These are phyloP conservation scores for Torymus texanus DNA, from an alignment of 2,888 invertebrate species.

Conservation along the genomic window DNA sequence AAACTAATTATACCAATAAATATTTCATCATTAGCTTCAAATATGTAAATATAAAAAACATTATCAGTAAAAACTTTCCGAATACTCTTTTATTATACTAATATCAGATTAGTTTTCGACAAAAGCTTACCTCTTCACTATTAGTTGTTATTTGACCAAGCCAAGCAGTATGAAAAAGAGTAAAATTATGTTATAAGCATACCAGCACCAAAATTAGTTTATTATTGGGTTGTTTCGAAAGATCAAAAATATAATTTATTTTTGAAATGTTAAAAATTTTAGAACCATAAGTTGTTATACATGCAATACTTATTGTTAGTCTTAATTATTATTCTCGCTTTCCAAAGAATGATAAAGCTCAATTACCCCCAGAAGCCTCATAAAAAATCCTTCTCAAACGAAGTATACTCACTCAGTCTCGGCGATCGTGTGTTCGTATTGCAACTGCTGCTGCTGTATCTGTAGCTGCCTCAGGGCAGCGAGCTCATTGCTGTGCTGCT, in stretches of 20 bases:
- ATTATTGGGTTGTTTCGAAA: background rate
- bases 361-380: too few species aligned
- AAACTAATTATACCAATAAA: too few species aligned
- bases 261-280: too few species aligned
- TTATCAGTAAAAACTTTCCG: too few species aligned
- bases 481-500: constrained; percentile 72
- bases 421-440: constrained; percentile 71
- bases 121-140: constrained; percentile 53
- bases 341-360: constrained; percentile 11
- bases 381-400: too few species aligned
- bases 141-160: constrained; percentile 51
- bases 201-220: constrained; percentile 49
- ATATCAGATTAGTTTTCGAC: too few species aligned
- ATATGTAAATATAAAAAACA: too few species aligned
- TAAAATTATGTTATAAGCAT: constrained; percentile 43
- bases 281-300: too few species aligned
- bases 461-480: constrained; percentile 70
- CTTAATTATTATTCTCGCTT: too few species aligned
- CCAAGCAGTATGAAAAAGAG: constrained; percentile 50
- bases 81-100: too few species aligned
- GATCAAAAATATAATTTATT: too few species aligned
- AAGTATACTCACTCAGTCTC: constrained; percentile 72
- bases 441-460: constrained; percentile 66
- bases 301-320: background rate
- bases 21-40: too few species aligned